phyloP scores from a whole-genome alignment of 2,797 vertebrate genomes.

The Glyptemys insculpta region DNA sequence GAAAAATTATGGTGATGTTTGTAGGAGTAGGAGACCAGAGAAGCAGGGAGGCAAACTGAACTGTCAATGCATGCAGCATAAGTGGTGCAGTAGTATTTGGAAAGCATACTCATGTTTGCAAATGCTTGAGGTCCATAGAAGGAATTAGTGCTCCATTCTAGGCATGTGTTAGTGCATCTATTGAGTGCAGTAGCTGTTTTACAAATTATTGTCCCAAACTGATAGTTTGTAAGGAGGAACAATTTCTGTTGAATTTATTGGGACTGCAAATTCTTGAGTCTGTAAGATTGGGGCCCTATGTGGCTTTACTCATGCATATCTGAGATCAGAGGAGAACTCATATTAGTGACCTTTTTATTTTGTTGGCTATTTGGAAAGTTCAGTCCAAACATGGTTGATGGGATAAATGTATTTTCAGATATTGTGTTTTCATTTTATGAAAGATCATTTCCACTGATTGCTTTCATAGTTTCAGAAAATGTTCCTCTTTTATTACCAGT shows the following conservation, averaged over 20 bases:
- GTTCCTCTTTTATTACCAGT: slow-evolving; percentile 73
- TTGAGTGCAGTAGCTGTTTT: background rate
- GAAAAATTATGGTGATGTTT: background rate
- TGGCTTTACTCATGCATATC: background rate
- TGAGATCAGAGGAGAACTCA: background rate
- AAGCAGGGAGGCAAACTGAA: background rate
- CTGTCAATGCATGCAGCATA: background rate
- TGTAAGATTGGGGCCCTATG: background rate
- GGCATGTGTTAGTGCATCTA: background rate
- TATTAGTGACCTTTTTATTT: background rate
- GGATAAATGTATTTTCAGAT: background rate
- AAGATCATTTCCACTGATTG: slow-evolving; percentile 76
- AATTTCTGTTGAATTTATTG: background rate
- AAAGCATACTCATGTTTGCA: background rate
- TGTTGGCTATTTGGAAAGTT: background rate
- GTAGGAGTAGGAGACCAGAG: background rate
- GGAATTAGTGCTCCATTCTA: background rate
- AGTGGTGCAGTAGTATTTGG: background rate
- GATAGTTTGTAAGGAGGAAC: background rate
- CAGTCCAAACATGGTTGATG: background rate
- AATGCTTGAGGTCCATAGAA: background rate
- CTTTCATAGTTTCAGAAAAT: slow-evolving; percentile 73
- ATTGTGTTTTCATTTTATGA: slow-evolving; percentile 76
- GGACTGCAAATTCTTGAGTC: background rate
- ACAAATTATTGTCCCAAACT: background rate